These are phyloP conservation scores for Oreonectes daqikongensis DNA, from an alignment of 2,797 vertebrate genomes.

Conservation along the genomic window DNA sequence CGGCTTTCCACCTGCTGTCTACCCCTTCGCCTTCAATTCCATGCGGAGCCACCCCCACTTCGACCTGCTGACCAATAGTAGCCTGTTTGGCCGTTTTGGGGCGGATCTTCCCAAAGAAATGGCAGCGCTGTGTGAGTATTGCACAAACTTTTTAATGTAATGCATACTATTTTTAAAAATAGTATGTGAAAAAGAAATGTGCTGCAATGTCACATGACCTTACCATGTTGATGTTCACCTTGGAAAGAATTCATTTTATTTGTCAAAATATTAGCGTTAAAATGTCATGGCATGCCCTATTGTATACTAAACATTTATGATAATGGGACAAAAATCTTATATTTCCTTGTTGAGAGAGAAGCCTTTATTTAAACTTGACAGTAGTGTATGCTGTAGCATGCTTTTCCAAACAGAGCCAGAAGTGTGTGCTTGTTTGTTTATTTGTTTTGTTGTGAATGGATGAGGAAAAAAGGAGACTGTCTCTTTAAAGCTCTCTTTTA, in stretches of 20 bases:
- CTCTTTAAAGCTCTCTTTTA: not conserved
- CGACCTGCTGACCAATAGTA: constrained; percentile 87
- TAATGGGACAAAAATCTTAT: not conserved
- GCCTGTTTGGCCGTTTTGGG: constrained; percentile 85
- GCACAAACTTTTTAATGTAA: not conserved
- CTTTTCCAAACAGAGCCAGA: not conserved
- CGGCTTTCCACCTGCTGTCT: constrained; percentile 86
- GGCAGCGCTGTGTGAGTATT: constrained; percentile 90
- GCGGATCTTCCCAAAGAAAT: constrained; percentile 93
- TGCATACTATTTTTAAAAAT: too few species aligned
- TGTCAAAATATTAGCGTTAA: not conserved
- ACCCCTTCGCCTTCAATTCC: constrained; percentile 88
- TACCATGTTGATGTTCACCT: not conserved
- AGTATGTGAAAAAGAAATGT: not conserved
- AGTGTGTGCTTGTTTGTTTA: not conserved
- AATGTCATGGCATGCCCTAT: not conserved
- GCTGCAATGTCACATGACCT: not conserved
- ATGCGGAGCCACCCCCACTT: constrained; percentile 89
- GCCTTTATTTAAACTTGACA: not conserved
- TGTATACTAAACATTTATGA: not conserved
- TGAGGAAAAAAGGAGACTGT: not conserved
- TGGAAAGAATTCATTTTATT: not conserved
- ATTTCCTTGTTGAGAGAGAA: not conserved
- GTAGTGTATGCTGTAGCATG: not conserved
- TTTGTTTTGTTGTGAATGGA: not conserved